These are phyloP conservation scores for Andinoacara biseriatus DNA, from an alignment of 2,113 vertebrate species.

Conservation along the genomic window DNA sequence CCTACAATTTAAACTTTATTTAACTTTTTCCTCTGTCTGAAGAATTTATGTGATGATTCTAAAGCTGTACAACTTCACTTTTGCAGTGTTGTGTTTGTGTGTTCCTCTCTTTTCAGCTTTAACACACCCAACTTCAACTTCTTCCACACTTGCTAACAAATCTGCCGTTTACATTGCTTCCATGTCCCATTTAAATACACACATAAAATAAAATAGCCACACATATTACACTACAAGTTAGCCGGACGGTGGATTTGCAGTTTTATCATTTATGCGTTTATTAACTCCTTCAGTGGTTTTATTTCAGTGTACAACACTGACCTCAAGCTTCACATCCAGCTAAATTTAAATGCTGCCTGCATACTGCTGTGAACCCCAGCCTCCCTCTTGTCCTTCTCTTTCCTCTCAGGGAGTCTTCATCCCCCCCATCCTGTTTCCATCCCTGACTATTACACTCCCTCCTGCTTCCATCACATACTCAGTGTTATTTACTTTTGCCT, in stretches of 20 bases:
- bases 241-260: background rate
- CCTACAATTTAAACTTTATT: too few relatives aligned
- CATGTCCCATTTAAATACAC: background rate
- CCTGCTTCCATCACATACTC: conserved; percentile 6
- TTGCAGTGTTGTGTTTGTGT: too few relatives aligned
- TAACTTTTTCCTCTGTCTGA: too few relatives aligned
- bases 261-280: background rate
- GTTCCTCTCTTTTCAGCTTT: background rate
- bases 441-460: conserved; percentile 1
- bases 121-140: background rate
- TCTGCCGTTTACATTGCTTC: background rate
- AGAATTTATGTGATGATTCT: too few relatives aligned
- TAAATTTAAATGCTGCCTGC: background rate
- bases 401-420: background rate
- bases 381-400: background rate
- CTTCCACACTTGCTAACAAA: background rate
- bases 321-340: background rate
- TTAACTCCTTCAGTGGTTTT: background rate
- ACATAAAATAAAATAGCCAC: background rate
- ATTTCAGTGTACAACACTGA: background rate
- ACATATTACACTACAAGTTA: background rate
- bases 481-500: background rate
- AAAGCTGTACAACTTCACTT: too few relatives aligned
- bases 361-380: conserved; percentile 10
- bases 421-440: background rate